Conservation (phyloP, 1,140 invertebrate species). For the Bombus superbus region DNA sequence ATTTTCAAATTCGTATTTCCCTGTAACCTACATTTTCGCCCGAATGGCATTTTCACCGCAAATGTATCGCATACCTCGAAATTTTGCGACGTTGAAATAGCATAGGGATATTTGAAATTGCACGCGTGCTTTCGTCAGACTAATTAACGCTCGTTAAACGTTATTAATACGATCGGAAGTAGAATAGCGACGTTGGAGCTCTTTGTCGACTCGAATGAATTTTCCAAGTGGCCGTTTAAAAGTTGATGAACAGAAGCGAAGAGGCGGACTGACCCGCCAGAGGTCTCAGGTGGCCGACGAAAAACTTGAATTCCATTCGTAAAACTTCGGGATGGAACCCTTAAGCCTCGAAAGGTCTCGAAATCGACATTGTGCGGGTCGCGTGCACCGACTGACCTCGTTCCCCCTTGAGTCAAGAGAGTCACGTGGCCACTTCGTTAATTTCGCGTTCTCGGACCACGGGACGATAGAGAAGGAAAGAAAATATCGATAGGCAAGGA, state of each 20-base stretch:
- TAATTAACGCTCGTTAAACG: conserved; percentile 5
- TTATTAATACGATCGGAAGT: background rate
- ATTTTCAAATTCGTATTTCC: conserved; percentile 7
- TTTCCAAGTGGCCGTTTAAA: conserved; percentile 1
- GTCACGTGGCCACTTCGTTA: conserved; percentile 59
- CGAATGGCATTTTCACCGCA: background rate
- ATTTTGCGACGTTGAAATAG: background rate
- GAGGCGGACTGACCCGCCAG: too few species aligned
- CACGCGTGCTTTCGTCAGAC: background rate
- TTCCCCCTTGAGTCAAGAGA: conserved; percentile 43
- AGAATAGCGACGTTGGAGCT: background rate
- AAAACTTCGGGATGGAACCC: conserved; percentile 12
- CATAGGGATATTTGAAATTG: background rate
- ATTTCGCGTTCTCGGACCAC: conserved; percentile 43
- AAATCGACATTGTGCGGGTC: conserved; percentile 57
- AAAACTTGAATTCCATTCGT: background rate
- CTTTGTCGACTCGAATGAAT: background rate
- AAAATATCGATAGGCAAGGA: background rate
- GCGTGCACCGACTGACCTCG: conserved; percentile 63
- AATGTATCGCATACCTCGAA: background rate
- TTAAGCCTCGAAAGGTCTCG: conserved; percentile 50
- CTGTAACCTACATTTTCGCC: background rate
- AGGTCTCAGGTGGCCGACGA: conserved; percentile 18
- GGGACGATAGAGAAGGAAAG: background rate
- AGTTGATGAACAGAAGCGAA: background rate